Base-by-base conservation (phyloP, 2,888 invertebrate species). In the Pollenia labialis region DNA sequence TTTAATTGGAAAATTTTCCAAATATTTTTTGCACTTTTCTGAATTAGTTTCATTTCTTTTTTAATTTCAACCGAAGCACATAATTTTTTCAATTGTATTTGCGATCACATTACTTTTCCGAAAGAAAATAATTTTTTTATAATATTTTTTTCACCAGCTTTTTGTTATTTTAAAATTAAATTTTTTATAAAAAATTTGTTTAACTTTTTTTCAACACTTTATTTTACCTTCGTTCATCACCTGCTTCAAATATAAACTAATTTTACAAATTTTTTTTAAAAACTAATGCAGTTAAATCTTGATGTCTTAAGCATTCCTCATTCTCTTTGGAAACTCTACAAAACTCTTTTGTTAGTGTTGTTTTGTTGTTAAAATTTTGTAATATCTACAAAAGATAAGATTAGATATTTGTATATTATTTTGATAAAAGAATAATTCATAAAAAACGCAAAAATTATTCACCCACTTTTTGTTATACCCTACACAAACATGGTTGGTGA, bases 161-260 rank as follows among this genome's bases (percentile, higher is more conserved):
- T 23, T 75, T 23, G 23, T 32, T 32, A 6, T 64, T 14, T 75
- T 23, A 8, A 14, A 56, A 2, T 14, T 0, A 16, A 62, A 62
- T 56, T 12, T 44, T 58, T 12, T 1, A 23, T 23, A 4, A 54
- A 18, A 2, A 0, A 62, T 42, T 52, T 66, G 1, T 44, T 62
- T 62, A 14, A 50, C n/a, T 44, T 60, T 52, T 56, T 68, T 44
- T 42, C 0, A 32, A 32, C 16, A 52, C 23, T 56, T 62, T 58
- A 48, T 76, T 87, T 80, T 90, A 91, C 91, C 92, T 92, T 91
- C 81, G 90, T 90, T 88, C 89, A 89, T 87, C 90, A 91, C 90
- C 90, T 90, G 91, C 88, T 89, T 81, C 72, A 86, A 86, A 89
- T 89, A 88, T 91, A 90, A 90, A 91, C 91, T 92, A 88, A 90